A percentile compares a stretch with the other conserved stretches of the same genome.
phyloP scores from a whole-genome alignment of 2,797 vertebrate genomes.

The Pantherophis vulpinus region DNA sequence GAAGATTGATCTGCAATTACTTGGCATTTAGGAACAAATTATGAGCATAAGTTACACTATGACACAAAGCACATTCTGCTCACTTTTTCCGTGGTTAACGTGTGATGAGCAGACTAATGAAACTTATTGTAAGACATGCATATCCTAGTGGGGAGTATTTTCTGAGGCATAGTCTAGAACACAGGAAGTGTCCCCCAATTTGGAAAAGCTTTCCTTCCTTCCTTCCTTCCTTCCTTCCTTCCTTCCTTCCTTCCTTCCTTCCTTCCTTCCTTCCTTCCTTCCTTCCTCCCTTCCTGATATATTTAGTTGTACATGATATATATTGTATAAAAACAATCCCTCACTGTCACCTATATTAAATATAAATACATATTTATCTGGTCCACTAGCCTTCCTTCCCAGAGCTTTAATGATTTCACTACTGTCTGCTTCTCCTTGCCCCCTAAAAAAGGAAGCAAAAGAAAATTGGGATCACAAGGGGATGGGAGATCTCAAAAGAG shows the following conservation, averaged over 20 bases:
- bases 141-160: not conserved
- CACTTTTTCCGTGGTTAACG: not conserved
- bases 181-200: not conserved
- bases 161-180: not conserved
- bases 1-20: not conserved
- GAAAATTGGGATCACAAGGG: not conserved
- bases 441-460: not conserved
- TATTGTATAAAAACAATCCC: not conserved
- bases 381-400: not conserved
- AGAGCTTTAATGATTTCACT: not conserved
- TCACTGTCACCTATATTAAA: not conserved
- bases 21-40: not conserved
- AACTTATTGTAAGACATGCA: not conserved
- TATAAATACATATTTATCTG: not conserved
- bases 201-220: not conserved
- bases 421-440: not conserved
- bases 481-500: not conserved
- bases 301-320: not conserved
- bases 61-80: not conserved
- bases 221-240: not conserved
- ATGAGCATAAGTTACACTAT: not conserved
- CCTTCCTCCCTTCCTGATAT: not conserved
- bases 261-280: not conserved
- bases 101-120: not conserved
- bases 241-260: not conserved